phyloP scores from a whole-genome alignment of 2,797 vertebrate genomes.

The Sparidentex hasta region DNA sequence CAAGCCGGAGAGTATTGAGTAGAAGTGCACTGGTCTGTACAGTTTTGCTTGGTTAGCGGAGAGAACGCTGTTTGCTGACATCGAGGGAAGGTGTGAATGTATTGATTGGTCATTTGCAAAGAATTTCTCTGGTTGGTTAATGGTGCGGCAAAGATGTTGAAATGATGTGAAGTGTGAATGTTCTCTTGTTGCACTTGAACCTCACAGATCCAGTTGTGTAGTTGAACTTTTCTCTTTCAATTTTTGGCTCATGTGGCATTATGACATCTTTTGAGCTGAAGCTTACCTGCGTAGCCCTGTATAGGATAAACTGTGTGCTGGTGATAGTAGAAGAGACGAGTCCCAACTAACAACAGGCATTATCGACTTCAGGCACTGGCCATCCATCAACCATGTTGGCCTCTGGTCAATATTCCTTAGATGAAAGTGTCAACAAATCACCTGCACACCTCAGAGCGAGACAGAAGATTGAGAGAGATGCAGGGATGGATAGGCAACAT shows the following conservation, averaged over 20 bases:
- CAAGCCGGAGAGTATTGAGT: constrained; percentile 28
- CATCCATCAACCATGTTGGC: constrained; percentile 79
- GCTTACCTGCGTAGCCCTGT: constrained; percentile 5
- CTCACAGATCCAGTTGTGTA: background rate
- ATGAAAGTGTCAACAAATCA: constrained; percentile 83
- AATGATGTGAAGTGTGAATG: background rate
- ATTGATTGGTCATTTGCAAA: constrained; percentile 34
- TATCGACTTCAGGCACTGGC: constrained; percentile 73
- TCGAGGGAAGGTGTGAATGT: constrained; percentile 17
- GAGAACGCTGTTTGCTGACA: constrained; percentile 13
- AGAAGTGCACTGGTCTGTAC: constrained; percentile 40
- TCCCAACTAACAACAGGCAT: constrained; percentile 62
- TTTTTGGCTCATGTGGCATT: constrained; percentile 21
- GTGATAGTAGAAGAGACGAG: constrained; percentile 56
- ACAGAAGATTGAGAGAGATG: constrained; percentile 34
- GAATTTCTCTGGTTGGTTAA: background rate
- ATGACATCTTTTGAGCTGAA: constrained; percentile 20
- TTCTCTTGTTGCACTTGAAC: background rate
- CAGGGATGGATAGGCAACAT: background rate
- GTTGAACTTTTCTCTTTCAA: background rate
- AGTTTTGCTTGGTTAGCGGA: constrained; percentile 26
- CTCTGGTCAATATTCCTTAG: constrained; percentile 80
- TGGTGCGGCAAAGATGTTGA: background rate
- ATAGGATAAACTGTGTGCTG: constrained; percentile 27
- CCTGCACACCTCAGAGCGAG: constrained; percentile 68